Conservation (phyloP, 1,140 invertebrate genomes). For the Hycleus phaleratus region DNA sequence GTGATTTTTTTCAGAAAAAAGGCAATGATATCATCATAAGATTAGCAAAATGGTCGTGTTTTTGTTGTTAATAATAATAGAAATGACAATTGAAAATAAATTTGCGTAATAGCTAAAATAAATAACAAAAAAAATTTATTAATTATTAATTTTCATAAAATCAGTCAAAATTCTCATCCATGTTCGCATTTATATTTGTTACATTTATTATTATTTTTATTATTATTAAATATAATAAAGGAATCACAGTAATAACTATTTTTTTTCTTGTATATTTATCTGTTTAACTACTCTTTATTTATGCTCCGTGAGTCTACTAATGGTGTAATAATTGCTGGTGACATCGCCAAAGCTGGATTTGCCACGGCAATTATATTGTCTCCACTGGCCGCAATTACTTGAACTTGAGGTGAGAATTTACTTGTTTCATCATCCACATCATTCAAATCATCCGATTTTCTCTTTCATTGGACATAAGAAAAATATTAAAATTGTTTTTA, state of each 20-base stretch:
- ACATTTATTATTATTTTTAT: too few species aligned
- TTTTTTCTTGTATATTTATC: background rate
- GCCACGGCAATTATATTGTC: conserved; percentile 82
- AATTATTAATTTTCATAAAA: background rate
- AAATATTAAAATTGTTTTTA: background rate
- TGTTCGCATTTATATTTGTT: too few species aligned
- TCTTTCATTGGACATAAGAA: conserved; percentile 16
- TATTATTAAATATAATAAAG: background rate
- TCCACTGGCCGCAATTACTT: conserved; percentile 74
- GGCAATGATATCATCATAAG: too few species aligned
- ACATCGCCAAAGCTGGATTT: conserved; percentile 67
- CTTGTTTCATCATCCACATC: conserved; percentile 43
- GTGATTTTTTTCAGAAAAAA: too few species aligned
- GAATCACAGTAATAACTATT: background rate
- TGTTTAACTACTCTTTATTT: conserved; percentile 5
- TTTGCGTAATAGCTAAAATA: too few species aligned
- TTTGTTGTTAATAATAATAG: too few species aligned
- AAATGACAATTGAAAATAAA: too few species aligned
- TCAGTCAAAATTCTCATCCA: background rate
- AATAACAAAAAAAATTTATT: too few species aligned
- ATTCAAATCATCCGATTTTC: conserved; percentile 42
- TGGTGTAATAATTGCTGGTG: conserved; percentile 39
- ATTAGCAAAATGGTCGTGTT: too few species aligned
- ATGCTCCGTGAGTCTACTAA: conserved; percentile 21
- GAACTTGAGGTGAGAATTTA: conserved; percentile 50